phyloP scores from a whole-genome alignment of 92 coral and sea anemone genomes.

The Palythoa caribaeorum region DNA sequence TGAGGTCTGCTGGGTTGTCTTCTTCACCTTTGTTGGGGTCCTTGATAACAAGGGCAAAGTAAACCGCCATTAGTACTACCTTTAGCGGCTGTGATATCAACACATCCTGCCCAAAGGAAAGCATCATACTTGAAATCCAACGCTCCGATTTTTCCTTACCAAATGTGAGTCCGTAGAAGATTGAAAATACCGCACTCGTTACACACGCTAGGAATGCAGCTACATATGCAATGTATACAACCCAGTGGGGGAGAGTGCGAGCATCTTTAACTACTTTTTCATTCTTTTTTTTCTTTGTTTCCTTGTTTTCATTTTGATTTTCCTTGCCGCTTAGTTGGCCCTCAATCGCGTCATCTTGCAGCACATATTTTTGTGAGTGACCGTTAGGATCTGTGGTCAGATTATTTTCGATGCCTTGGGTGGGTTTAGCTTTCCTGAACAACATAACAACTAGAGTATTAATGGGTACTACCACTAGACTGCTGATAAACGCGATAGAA shows the following conservation, averaged over 20 bases:
- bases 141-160: constrained; percentile 86
- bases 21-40: constrained; percentile 83
- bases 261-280: constrained; percentile 61
- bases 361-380: constrained; percentile 5
- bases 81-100: constrained; percentile 89
- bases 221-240: constrained; percentile 80
- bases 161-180: constrained; percentile 82
- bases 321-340: background rate
- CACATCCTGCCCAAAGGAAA: constrained; percentile 93
- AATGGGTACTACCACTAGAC: constrained; percentile 86
- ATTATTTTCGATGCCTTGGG: background rate
- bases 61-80: constrained; percentile 75
- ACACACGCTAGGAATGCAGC: constrained; percentile 72
- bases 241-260: constrained; percentile 76
- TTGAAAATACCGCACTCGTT: constrained; percentile 68
- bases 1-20: constrained; percentile 60
- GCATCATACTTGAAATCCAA: constrained; percentile 87
- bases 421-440: constrained; percentile 81
- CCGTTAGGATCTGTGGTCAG: constrained; percentile 24
- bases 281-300: constrained; percentile 53
- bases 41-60: constrained; percentile 86
- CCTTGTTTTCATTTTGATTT: constrained; percentile 7
- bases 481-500: constrained; percentile 77
- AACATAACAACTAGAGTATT: constrained; percentile 73
- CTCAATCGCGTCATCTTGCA: constrained; percentile 12